phyloP scores from a whole-genome alignment of 2,113 vertebrate species.

The Agelaius phoeniceus region DNA sequence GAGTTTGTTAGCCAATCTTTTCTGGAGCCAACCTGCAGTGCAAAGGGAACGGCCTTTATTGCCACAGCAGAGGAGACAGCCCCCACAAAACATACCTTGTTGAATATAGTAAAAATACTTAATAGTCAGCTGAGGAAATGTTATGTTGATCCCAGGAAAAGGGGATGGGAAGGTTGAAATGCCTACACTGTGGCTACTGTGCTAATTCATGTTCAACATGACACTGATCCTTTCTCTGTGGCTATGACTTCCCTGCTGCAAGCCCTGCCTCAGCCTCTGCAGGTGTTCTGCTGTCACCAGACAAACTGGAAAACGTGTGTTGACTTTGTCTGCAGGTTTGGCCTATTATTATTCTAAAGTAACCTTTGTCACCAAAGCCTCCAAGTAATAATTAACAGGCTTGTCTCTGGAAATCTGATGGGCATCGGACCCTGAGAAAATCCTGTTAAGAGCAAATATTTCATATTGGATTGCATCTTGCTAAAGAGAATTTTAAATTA shows the following conservation, averaged over 20 bases:
- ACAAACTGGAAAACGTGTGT: background rate
- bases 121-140: background rate
- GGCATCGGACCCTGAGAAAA: background rate
- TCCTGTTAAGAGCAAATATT: background rate
- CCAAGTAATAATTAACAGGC: background rate
- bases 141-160: background rate
- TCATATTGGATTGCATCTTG: background rate
- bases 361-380: background rate
- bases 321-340: background rate
- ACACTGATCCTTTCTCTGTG: background rate
- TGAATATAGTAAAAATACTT: background rate
- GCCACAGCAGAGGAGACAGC: background rate
- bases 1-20: background rate
- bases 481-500: background rate
- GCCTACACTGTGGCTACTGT: fast-evolving
- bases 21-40: background rate
- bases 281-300: background rate
- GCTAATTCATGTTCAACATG: background rate
- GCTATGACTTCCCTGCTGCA: background rate
- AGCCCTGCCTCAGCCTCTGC: background rate
- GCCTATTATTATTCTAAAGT: background rate
- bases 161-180: background rate
- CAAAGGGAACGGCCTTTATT: background rate
- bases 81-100: background rate
- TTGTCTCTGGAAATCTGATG: background rate